These are phyloP conservation scores for Alosa sapidissima DNA, from an alignment of 2,797 vertebrate species.

Conservation along the genomic window DNA sequence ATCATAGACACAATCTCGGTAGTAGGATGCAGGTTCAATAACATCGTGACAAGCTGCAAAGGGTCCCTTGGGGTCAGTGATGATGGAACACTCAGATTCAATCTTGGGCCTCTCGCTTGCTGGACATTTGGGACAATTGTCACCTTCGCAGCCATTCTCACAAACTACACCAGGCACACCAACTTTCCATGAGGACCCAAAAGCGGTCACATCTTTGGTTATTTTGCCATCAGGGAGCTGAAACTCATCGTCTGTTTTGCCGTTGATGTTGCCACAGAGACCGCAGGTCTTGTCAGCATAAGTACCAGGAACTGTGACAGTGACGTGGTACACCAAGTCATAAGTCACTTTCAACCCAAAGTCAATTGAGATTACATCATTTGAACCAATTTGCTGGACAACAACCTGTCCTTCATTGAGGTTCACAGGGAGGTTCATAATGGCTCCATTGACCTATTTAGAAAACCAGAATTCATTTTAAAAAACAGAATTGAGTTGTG, in stretches of 20 bases:
- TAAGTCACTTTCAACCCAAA: conserved; percentile 72
- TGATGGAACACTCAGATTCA: conserved; percentile 43
- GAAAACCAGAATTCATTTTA: not conserved
- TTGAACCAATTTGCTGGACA: conserved; percentile 58
- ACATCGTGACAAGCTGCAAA: conserved; percentile 48
- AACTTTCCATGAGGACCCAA: conserved; percentile 67
- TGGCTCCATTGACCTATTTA: conserved; percentile 69
- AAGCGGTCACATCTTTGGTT: conserved; percentile 60
- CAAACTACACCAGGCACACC: conserved; percentile 58
- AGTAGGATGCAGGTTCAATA: not conserved
- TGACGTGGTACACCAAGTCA: conserved; percentile 65
- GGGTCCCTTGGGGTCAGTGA: conserved; percentile 43
- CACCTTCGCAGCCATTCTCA: conserved; percentile 59
- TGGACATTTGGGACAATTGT: conserved; percentile 53
- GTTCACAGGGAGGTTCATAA: conserved; percentile 64
- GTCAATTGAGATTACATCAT: conserved; percentile 59
- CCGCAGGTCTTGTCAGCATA: conserved; percentile 68
- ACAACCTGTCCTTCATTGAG: conserved; percentile 60
- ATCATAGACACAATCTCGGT: conserved; percentile 37
- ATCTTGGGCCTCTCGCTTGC: rapidly evolving
- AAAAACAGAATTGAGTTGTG: not conserved
- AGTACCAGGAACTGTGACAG: conserved; percentile 66
- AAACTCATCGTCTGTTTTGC: conserved; percentile 64
- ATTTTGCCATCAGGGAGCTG: conserved; percentile 62
- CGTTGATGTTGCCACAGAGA: conserved; percentile 75